phyloP scores from a whole-genome alignment of 1,140 invertebrate genomes.

The Aphelenchoides besseyi region DNA sequence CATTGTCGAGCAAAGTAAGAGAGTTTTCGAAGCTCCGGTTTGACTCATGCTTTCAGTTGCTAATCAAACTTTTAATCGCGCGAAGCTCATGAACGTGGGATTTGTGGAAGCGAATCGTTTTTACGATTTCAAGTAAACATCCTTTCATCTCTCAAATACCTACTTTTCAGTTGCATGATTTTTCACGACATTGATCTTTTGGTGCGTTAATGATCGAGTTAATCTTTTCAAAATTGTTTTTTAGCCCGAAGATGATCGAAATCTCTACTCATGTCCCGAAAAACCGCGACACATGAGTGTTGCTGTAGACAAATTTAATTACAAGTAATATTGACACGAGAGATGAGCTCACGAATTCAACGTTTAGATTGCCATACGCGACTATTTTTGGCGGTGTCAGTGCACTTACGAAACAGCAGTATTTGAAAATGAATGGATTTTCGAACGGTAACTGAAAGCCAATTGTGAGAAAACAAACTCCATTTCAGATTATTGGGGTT shows the following conservation, averaged over 20 bases:
- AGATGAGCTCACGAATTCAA: conserved; percentile 10
- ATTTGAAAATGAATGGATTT: conserved; percentile 80
- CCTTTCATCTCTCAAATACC: too few relatives aligned
- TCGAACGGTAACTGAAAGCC: too few relatives aligned
- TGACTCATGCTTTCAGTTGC: conserved; percentile 19
- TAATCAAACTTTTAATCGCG: conserved; percentile 76
- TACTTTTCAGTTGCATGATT: conserved; percentile 83
- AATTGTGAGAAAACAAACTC: too few relatives aligned
- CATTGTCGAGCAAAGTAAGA: conserved; percentile 78
- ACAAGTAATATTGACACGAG: conserved; percentile 68
- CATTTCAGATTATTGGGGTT: conserved; percentile 81
- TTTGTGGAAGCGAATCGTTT: conserved; percentile 65
- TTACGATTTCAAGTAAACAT: too few relatives aligned
- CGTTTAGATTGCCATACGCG: conserved; percentile 57
- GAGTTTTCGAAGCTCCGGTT: neutral
- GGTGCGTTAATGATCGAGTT: conserved; percentile 67
- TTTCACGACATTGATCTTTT: conserved; percentile 84
- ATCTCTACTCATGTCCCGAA: conserved; percentile 84
- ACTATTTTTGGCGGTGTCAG: conserved; percentile 70
- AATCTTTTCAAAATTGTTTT: conserved; percentile 62
- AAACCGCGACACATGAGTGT: conserved; percentile 82
- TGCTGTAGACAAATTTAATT: conserved; percentile 82
- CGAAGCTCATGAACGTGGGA: conserved; percentile 87
- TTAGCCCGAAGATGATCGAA: conserved; percentile 79
- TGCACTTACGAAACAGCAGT: conserved; percentile 69